These are phyloP conservation scores for Drosophila ercepeae DNA, from an alignment of 1,140 invertebrate species.

Conservation along the genomic window DNA sequence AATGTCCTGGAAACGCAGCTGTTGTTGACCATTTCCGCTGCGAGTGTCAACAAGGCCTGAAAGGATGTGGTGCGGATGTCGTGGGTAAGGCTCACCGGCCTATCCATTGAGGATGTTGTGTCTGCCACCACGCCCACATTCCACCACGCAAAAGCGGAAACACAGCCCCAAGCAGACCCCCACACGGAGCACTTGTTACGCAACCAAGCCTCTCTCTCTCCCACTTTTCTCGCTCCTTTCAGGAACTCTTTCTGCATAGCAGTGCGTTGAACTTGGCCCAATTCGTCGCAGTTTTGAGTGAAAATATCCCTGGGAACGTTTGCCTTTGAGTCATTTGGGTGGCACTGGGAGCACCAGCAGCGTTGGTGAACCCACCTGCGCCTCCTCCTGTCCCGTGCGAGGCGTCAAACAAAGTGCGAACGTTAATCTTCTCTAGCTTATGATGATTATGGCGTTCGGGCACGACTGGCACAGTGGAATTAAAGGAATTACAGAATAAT, in stretches of 20 bases:
- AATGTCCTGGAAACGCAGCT: slow-evolving; percentile 23
- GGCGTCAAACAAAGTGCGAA: slow-evolving; percentile 52
- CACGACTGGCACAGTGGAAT: slow-evolving; percentile 42
- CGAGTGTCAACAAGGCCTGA: slow-evolving; percentile 19
- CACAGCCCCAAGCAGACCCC: slow-evolving; percentile 1
- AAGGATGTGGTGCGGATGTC: background rate
- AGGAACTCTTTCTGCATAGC: slow-evolving; percentile 18
- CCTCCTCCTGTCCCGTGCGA: slow-evolving; percentile 18
- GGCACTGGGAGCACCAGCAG: slow-evolving; percentile 2
- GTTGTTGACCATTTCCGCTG: slow-evolving; percentile 61
- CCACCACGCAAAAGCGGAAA: slow-evolving; percentile 51
- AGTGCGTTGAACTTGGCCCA: slow-evolving; percentile 69
- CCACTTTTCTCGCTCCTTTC: slow-evolving; percentile 8
- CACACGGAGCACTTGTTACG: slow-evolving; percentile 52
- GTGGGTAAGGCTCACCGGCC: slow-evolving; percentile 4
- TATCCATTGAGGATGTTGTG: slow-evolving; percentile 12
- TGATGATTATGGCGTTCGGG: slow-evolving; percentile 34
- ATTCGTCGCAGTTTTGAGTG: slow-evolving; percentile 61
- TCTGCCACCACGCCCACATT: slow-evolving; percentile 65
- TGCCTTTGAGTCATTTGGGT: background rate
- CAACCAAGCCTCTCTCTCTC: slow-evolving; percentile 36
- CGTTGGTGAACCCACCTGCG: slow-evolving; percentile 3
- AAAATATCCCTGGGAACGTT: slow-evolving; percentile 1
- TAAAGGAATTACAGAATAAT: background rate
- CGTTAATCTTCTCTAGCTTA: slow-evolving; percentile 59